Evolutionary conservation across 1,140 invertebrate genomes (phyloP), one percentile per base, ranked within the genome.

Genomic region (Drosophila kanapiae): DNA sequence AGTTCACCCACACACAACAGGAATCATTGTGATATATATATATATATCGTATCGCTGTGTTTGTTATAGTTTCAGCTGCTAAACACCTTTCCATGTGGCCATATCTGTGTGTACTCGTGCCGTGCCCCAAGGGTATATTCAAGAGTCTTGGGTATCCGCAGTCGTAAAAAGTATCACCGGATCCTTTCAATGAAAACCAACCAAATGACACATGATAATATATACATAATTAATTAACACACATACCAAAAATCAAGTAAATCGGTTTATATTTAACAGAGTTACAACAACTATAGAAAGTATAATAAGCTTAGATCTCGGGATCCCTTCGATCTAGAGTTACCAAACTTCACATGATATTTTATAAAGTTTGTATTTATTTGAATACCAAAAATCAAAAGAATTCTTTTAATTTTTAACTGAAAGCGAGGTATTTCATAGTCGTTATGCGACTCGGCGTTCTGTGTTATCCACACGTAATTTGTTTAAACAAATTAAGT

Each of bases 401-500:
- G 3, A 37, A 23, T 2, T 38, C 3, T 6, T 4, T 38, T 23
- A 0, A 9, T 23, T 14, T 14, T 23, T 1, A 9, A 0, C 18
- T 3, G 4, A 38, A 23, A 2, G 0, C 18, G 0, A 13, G 53
- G 53, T 54, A 54, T 54, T 23, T 8, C 33, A 7, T 6, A 23
- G 53, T 54, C 51, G 51, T 4, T 3, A 37, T 1, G 42, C n/a
- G 23, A 45, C 33, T 48, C 10, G 13, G 23, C 16, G 67, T 54
- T 49, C 47, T 60, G 65, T 43, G 75, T 82, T 85, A 83, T 85
- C 77, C 82, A 83, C 71, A 83, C 74, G 85, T 90, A 88, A 88
- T 88, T 88, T 88, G 85, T 88, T 88, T 88, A 88, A 88, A 88
- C 85, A 88, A 88, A 88, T 88, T 88, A 88, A 82, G 83, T 83